Base-by-base conservation (phyloP, 2,797 vertebrate species). In the Euphonia xanthogaster region DNA sequence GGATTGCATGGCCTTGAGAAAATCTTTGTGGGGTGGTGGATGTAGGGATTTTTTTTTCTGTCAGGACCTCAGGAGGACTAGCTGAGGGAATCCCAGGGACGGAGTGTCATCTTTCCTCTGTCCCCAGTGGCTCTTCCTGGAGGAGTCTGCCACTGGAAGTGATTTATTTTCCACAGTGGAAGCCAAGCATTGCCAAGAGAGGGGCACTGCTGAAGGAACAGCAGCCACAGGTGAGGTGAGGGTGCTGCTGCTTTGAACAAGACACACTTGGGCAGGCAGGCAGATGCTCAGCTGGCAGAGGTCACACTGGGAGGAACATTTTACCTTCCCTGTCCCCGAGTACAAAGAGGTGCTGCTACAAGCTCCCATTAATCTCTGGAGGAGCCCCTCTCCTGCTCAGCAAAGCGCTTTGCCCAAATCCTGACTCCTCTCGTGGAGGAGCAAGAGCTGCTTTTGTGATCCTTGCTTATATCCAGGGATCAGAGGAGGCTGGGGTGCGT, bases 11-110 rank as follows among this genome's bases (percentile, higher is more conserved):
- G 68, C n/a, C 54, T 84, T 25, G 20, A 40, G 18, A 48, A 22
- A 42, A 11, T 8, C 24, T 74, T 8, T 45, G 19, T 5, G 1
- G 6, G 31, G 14, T 10, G 7, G 5, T 12, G 7, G 4, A 9
- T 25, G 12, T 5, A 10, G 35, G 40, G 37, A 5, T 7, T 27
- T 62, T 68, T 68, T 39, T 63, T 30, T 35, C 15, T 12, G 25
- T 30, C 33, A 51, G 51, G 27, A 50, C 20, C 21, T 31, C 4
- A 21, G 19, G 22, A 90, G 5, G 7, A 39, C 25, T 7, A 2
- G 11, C 13, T 78, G 53, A 57, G 30, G 27, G 21, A 68, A 40
- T 72, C 42, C 17, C 24, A n/a, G 20, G 14, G 18, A 6, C 3
- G n/a, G 12, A 21, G 53, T 25, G 4, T 25, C 1, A 0, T 48